Base-by-base conservation (phyloP, 1,140 invertebrate genomes). In the Grapholita molesta region DNA sequence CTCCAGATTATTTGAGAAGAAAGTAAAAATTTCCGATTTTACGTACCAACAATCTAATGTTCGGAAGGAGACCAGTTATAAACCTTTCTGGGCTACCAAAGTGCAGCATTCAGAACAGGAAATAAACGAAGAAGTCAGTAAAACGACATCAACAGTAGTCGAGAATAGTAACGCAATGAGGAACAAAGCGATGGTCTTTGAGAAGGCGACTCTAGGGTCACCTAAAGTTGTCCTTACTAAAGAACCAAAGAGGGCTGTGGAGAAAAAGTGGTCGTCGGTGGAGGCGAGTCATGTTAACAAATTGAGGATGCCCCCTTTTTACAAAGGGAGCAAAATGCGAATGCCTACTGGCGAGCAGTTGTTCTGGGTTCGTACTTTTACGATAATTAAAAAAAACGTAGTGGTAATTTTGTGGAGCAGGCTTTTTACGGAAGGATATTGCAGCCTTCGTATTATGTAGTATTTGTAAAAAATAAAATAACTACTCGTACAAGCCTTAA, bases 331-430 rank as follows among this genome's bases (percentile, higher is more conserved):
- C 65, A 69, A 90, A 72, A 85, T 88, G 86, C 78, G 38, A 53
- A 89, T 89, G 85, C 84, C 84, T 1, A 84, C 83, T 5, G 89
- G 89, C 48, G 83, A 91, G 69, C 78, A 72, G 12, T 67, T 91
- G 12, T 91, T 80, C 71, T 90, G 86, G 89, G 89, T 91, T 76
- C 64, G 86, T 89, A 15, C 28, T 67, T 67, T 70, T 55, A 6
- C 15, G 21, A 0, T 64, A n/a, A 21, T 12, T 30, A 30, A n/a
- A n/a, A n/a, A n/a, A n/a, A n/a, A n/a, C n/a, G n/a, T n/a, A n/a
- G n/a, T n/a, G n/a, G n/a, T n/a, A n/a, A n/a, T n/a, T n/a, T n/a
- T n/a, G n/a, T n/a, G n/a, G n/a, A n/a, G n/a, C n/a, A n/a, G n/a
- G n/a, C n/a, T n/a, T n/a, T n/a, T n/a, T n/a, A n/a, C n/a, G n/a